Evolutionary conservation across 1,140 invertebrate genomes (phyloP).

Genomic region (Arctopsyche grandis): DNA sequence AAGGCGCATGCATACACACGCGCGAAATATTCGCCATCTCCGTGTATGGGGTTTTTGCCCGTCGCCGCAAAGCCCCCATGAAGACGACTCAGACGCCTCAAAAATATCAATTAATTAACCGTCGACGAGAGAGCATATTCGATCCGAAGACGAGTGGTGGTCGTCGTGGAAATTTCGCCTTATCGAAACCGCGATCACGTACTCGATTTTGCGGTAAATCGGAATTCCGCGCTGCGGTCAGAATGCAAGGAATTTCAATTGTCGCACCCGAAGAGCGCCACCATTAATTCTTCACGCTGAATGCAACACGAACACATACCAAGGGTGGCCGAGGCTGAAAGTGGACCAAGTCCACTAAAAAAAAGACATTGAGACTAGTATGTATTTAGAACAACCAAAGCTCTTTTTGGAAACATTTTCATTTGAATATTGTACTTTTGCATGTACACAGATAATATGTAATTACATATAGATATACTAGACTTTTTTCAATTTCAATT

Average conservation of each 20-base stretch:
- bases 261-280: conserved; percentile 32
- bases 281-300: conserved; percentile 22
- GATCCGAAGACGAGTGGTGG: neutral
- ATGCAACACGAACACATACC: neutral
- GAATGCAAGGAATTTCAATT: conserved; percentile 45
- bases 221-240: conserved; percentile 36
- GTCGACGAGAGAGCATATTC: too few relatives aligned
- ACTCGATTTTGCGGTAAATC: conserved; percentile 36
- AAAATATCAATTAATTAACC: too few relatives aligned
- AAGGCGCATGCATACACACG: conserved; percentile 15
- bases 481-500: too few relatives aligned
- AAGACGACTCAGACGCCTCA: neutral
- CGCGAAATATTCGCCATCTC: neutral
- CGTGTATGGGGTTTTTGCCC: neutral
- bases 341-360: too few relatives aligned
- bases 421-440: too few relatives aligned
- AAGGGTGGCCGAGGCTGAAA: too few relatives aligned
- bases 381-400: too few relatives aligned
- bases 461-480: too few relatives aligned
- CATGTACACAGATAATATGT: too few relatives aligned
- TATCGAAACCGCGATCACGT: conserved; percentile 38
- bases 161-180: neutral
- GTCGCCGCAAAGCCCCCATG: neutral
- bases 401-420: too few relatives aligned
- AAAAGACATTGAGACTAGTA: too few relatives aligned